phyloP scores from a whole-genome alignment of 2,888 invertebrate genomes.

The Neelides folsomi region DNA sequence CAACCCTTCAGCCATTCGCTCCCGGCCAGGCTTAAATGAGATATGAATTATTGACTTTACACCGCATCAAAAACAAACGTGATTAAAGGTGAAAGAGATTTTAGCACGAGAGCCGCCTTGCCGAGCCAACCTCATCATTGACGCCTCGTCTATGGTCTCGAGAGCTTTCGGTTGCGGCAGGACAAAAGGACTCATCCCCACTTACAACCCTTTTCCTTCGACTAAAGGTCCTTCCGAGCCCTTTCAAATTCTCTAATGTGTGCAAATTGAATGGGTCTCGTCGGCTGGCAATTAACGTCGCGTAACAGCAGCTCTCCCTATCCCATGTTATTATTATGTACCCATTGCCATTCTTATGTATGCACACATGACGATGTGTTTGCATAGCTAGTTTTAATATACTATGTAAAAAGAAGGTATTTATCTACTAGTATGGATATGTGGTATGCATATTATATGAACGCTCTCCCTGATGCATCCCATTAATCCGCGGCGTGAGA shows the following conservation, averaged over 20 bases:
- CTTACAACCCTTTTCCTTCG: too few species aligned
- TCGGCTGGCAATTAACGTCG: slow-evolving; percentile 9
- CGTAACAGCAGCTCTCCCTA: slow-evolving; percentile 1
- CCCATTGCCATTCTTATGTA: too few species aligned
- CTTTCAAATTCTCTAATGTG: slow-evolving; percentile 2
- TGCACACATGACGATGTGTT: too few species aligned
- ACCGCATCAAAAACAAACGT: slow-evolving; percentile 29
- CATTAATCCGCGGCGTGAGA: not conserved
- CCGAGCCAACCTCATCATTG: too few species aligned
- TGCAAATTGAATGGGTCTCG: slow-evolving; percentile 9
- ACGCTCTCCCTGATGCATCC: too few species aligned
- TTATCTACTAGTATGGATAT: too few species aligned
- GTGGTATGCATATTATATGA: too few species aligned
- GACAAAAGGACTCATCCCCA: too few species aligned
- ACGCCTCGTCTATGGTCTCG: too few species aligned
- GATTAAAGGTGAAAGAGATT: slow-evolving; percentile 28
- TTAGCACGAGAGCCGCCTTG: slow-evolving; percentile 5
- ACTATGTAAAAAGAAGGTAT: too few species aligned
- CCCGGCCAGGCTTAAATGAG: slow-evolving; percentile 20
- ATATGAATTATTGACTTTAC: slow-evolving; percentile 30
- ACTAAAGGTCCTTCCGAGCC: not conserved
- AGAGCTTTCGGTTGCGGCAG: too few species aligned
- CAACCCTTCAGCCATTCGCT: not conserved
- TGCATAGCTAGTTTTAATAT: too few species aligned
- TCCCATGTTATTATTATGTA: not conserved